Conservation (phyloP, 2,797 vertebrate genomes). For the Falco concolor region DNA sequence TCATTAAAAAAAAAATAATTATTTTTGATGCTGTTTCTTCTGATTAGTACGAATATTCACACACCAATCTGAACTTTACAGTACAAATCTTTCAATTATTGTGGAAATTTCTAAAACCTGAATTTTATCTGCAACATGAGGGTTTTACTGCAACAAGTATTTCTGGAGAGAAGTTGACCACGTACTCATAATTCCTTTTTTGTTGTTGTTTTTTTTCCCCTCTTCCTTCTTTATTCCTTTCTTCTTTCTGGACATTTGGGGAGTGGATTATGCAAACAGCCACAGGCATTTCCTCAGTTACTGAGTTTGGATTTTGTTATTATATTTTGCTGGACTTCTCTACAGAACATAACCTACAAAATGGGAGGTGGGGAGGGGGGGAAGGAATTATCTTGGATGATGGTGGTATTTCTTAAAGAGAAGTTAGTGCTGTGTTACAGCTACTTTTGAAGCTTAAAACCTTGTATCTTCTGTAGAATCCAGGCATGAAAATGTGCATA, state of each 20-base stretch:
- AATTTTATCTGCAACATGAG: neutral
- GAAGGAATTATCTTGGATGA: neutral
- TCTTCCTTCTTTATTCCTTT: neutral
- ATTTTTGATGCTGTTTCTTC: neutral
- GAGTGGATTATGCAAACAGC: neutral
- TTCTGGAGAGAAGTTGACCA: neutral
- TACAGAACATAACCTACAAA: neutral
- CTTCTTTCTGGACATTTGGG: neutral
- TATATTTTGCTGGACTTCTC: neutral
- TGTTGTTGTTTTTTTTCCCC: neutral
- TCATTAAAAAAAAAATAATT: neutral
- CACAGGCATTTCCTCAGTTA: neutral
- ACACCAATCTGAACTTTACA: neutral
- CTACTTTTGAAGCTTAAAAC: neutral
- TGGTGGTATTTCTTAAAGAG: neutral
- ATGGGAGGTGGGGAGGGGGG: rapidly evolving
- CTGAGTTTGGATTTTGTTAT: neutral
- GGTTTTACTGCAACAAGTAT: neutral
- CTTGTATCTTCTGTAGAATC: neutral
- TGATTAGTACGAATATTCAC: neutral
- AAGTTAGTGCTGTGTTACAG: neutral
- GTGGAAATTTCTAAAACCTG: neutral
- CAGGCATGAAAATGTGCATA: neutral
- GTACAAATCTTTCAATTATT: neutral
- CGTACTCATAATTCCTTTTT: neutral